Conservation (phyloP, 2,888 invertebrate genomes). For the Tetropium fuscum region DNA sequence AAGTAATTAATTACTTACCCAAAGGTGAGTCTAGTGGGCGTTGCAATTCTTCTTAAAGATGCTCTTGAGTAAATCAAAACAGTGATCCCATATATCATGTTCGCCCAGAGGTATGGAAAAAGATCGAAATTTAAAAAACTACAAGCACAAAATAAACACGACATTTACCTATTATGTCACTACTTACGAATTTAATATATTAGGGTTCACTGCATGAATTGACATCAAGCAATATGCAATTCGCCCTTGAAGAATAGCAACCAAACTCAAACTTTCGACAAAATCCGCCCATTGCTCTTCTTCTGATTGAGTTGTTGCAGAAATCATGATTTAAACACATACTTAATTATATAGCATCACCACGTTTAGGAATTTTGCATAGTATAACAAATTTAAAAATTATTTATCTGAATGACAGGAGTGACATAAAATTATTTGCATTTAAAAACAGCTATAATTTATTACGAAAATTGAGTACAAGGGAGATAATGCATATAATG, state of each 20-base stretch:
- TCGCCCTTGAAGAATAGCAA: conserved; percentile 58
- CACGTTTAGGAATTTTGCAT: background rate
- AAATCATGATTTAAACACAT: conserved; percentile 1
- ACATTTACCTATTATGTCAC: background rate
- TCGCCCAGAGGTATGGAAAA: conserved; percentile 41
- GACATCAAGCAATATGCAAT: conserved; percentile 62
- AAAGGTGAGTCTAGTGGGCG: conserved; percentile 39
- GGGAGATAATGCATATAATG: too few relatives aligned
- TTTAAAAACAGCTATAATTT: conserved; percentile 18
- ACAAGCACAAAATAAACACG: conserved; percentile 15
- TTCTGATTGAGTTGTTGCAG: conserved; percentile 20
- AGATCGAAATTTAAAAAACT: conserved; percentile 37
- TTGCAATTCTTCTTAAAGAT: conserved; percentile 38
- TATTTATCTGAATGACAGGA: conserved; percentile 7
- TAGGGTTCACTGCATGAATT: conserved; percentile 57
- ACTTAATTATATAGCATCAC: background rate
- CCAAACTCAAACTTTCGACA: conserved; percentile 41
- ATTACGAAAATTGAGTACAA: conserved; percentile 19
- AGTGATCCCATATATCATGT: conserved; percentile 52
- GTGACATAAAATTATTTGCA: conserved; percentile 3
- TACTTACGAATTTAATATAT: conserved; percentile 51
- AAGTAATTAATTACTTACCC: conserved; percentile 37
- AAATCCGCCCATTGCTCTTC: conserved; percentile 37
- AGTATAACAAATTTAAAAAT: background rate
- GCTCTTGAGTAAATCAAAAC: conserved; percentile 47